These are phyloP conservation scores for Palythoa caribaeorum DNA, from an alignment of 92 coral and sea anemone species.

Conservation along the genomic window DNA sequence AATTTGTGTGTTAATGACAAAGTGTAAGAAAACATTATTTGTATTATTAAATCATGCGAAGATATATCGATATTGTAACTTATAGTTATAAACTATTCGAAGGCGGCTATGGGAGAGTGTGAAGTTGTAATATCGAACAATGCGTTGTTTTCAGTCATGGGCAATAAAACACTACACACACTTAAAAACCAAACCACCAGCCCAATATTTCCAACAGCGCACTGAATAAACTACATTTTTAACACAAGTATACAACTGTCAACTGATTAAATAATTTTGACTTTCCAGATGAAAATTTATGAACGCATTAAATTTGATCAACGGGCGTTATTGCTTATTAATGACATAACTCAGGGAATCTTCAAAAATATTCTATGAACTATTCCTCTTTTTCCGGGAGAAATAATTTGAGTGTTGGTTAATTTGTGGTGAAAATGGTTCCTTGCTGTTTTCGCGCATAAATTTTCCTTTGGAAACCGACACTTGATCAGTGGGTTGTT, in stretches of 20 bases:
- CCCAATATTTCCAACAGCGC: neutral
- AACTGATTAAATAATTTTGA: neutral
- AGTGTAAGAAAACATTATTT: neutral
- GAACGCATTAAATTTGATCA: neutral
- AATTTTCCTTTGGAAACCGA: constrained; percentile 24
- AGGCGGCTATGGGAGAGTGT: neutral
- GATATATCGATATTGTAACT: neutral
- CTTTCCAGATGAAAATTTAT: neutral
- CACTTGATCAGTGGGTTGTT: constrained; percentile 33
- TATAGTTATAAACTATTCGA: neutral
- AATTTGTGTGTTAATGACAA: neutral
- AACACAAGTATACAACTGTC: neutral
- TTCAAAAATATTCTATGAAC: neutral
- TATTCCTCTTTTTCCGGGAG: neutral
- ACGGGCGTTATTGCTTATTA: neutral
- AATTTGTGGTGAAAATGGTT: neutral
- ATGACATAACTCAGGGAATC: neutral
- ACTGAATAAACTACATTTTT: neutral
- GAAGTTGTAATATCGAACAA: neutral
- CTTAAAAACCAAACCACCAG: neutral
- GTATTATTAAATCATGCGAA: neutral
- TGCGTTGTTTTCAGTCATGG: neutral
- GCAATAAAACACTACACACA: neutral
- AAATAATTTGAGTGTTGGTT: neutral
- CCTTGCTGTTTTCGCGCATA: constrained; percentile 6